Conservation (phyloP, 1,140 invertebrate species). For the Hormaphis cornu region DNA sequence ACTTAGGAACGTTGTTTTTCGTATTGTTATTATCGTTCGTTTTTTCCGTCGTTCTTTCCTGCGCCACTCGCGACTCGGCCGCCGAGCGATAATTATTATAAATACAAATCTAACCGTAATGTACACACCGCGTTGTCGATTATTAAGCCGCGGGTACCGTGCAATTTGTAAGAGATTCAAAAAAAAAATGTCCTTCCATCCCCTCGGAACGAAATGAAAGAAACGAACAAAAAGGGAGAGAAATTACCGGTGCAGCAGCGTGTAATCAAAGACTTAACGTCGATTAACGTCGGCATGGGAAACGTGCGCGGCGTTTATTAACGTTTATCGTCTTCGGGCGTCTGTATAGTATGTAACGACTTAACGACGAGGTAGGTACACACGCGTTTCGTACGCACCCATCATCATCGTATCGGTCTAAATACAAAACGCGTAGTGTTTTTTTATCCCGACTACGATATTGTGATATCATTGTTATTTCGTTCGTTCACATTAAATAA, state of each 20-base stretch:
- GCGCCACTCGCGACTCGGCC: no score
- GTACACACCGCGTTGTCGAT: no score
- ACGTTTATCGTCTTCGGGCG: constrained; percentile 24
- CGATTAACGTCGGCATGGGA: constrained; percentile 13
- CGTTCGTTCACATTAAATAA: no score
- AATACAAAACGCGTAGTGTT: not conserved
- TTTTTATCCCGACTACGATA: not conserved
- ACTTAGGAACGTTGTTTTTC: no score
- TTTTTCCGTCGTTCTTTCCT: no score
- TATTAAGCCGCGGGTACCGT: not conserved
- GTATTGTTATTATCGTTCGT: no score
- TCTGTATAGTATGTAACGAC: no score
- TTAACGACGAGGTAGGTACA: constrained; percentile 26
- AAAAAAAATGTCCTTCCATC: not conserved
- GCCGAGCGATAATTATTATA: no score
- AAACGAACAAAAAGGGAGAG: no score
- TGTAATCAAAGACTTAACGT: constrained; percentile 21
- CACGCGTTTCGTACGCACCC: constrained; percentile 9
- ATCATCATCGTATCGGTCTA: not conserved
- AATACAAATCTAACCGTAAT: no score
- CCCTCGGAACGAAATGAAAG: not conserved
- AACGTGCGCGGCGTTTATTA: constrained; percentile 4
- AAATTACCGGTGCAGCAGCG: not conserved
- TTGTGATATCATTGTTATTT: no score
- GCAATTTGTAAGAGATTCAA: not conserved